Evolutionary conservation across 2,113 vertebrate species (phyloP).

Genomic region (Hirundichthys speculiger): DNA sequence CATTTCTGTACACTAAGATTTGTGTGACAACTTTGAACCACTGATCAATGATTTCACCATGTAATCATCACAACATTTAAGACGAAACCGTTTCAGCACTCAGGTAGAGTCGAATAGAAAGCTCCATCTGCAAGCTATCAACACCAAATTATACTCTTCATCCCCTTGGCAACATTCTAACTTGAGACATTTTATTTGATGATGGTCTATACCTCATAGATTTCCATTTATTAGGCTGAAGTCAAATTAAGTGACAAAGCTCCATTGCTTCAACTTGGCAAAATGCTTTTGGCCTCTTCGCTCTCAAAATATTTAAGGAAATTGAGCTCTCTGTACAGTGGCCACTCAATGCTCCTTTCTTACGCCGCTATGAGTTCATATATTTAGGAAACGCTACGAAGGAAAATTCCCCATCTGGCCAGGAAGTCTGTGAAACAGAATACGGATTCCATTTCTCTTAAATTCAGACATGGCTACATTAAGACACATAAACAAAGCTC

Average conservation of each 20-base stretch:
- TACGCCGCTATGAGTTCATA: slow-evolving; percentile 65
- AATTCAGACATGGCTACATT: slow-evolving; percentile 52
- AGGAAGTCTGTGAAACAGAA: slow-evolving; percentile 73
- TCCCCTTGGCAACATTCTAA: slow-evolving; percentile 35
- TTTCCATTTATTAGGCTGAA: slow-evolving; percentile 50
- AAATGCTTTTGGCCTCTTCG: slow-evolving; percentile 51
- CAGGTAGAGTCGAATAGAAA: background rate
- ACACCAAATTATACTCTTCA: slow-evolving; percentile 25
- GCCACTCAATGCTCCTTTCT: slow-evolving; percentile 41
- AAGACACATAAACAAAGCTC: slow-evolving; percentile 68
- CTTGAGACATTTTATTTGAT: slow-evolving; percentile 25
- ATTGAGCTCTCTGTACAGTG: slow-evolving; percentile 52
- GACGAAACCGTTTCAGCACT: slow-evolving; percentile 28
- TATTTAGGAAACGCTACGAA: slow-evolving; percentile 61
- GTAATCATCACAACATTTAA: slow-evolving; percentile 14
- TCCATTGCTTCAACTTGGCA: slow-evolving; percentile 38
- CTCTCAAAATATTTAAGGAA: slow-evolving; percentile 54
- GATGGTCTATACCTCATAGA: slow-evolving; percentile 11
- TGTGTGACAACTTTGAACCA: background rate
- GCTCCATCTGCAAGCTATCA: slow-evolving; percentile 38
- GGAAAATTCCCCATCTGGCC: slow-evolving; percentile 61
- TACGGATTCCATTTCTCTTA: slow-evolving; percentile 67
- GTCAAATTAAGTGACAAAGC: slow-evolving; percentile 34
- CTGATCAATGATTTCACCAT: slow-evolving; percentile 7
- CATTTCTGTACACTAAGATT: slow-evolving; percentile 10